These are phyloP conservation scores for Ceratotherium simum DNA, from an alignment of 2,113 vertebrate species.

Conservation along the genomic window DNA sequence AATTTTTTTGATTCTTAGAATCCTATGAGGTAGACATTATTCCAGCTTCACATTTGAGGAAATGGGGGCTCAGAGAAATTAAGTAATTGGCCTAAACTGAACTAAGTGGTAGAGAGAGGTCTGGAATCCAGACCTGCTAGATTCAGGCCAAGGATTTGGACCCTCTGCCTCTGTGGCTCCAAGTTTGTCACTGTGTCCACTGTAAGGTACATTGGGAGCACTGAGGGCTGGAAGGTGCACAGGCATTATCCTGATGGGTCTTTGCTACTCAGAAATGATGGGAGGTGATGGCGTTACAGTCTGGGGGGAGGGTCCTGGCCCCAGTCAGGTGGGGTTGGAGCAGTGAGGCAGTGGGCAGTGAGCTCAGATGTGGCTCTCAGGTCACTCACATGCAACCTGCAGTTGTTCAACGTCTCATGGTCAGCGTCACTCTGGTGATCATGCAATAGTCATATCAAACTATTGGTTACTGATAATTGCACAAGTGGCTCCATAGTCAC, in stretches of 20 bases:
- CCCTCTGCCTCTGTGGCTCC: not conserved
- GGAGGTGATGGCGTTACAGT: not conserved
- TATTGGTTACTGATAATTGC: not conserved
- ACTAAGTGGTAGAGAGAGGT: not conserved
- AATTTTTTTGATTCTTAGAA: not conserved
- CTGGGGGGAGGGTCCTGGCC: not conserved
- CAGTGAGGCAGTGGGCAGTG: not conserved
- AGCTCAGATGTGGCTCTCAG: not conserved
- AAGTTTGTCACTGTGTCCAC: too few relatives aligned
- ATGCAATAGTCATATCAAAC: too few relatives aligned
- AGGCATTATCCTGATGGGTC: not conserved
- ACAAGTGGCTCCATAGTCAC: not conserved
- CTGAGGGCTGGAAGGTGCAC: not conserved
- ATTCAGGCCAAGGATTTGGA: not conserved
- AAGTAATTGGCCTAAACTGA: not conserved
- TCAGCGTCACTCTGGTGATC: not conserved
- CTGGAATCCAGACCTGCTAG: not conserved
- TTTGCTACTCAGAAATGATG: not conserved
- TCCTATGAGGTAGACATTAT: not conserved
- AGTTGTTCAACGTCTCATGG: not conserved
- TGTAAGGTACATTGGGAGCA: accelerated
- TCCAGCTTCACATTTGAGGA: not conserved
- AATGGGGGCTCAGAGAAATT: not conserved
- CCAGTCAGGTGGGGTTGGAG: not conserved
- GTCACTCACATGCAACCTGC: not conserved